phyloP scores from a whole-genome alignment of 2,113 vertebrate genomes.

The Pseudopodoces humilis region DNA sequence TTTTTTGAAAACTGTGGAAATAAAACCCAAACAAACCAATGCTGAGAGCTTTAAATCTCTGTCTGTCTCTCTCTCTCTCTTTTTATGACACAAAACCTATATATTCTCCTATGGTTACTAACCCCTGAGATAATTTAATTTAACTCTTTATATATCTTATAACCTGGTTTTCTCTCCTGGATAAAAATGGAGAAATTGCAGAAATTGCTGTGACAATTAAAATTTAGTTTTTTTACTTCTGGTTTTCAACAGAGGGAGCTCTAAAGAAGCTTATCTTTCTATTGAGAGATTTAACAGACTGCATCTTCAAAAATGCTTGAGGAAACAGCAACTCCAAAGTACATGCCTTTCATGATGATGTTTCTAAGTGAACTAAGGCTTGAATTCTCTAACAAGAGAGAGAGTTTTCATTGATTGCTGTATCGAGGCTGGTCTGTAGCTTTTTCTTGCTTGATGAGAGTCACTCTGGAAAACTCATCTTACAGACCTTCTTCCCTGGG shows the following conservation, averaged over 20 bases:
- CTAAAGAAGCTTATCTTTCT: conserved; percentile 40
- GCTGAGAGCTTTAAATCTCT: background rate
- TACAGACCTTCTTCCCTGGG: background rate
- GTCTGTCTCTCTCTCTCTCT: background rate
- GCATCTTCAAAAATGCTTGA: background rate
- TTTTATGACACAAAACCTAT: background rate
- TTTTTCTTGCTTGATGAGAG: background rate
- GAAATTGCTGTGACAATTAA: background rate
- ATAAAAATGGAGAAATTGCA: background rate
- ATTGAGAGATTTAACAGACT: background rate
- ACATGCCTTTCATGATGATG: fast-evolving
- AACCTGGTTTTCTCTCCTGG: background rate
- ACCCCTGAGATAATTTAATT: background rate
- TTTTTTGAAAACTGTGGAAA: background rate
- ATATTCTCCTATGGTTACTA: background rate
- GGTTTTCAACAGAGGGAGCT: conserved; percentile 57
- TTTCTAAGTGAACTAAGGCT: background rate
- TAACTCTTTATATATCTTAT: background rate
- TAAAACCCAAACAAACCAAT: background rate
- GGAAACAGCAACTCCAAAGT: background rate
- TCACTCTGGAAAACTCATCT: background rate
- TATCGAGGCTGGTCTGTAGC: background rate
- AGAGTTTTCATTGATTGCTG: background rate
- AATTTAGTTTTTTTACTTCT: background rate
- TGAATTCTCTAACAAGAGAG: background rate